Base-by-base conservation (phyloP, 2,797 vertebrate species). In the Platalea minor region DNA sequence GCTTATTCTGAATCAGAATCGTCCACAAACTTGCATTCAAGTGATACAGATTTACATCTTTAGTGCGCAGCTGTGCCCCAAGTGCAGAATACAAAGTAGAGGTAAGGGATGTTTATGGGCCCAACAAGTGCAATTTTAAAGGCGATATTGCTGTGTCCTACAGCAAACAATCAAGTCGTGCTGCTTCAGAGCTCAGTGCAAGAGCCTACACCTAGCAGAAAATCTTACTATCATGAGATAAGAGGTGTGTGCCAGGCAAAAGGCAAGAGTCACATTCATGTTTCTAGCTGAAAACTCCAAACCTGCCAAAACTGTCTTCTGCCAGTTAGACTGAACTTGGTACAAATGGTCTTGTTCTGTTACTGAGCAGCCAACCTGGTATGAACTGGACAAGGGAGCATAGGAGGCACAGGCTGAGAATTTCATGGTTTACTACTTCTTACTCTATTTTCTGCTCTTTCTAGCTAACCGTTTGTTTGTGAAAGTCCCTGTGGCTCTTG, bases 41-140 rank as follows among this genome's bases (percentile, higher is more conserved):
- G 56, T 96, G 91, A 84, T 94, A 91, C 4, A 93, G 94, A 9
- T 85, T 93, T 61, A 82, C 92, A 43, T 86, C 96, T 39, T 92
- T 28, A 43, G 26, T 28, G 70, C 41, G 63, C 45, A 70, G 91
- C 88, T 28, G 69, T 54, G 26, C 45, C 91, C 72, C 48, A 9
- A 28, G 8, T 56, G 17, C 68, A 43, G 60, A 57, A 85, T 88
- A 25, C 83, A 94, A 72, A 37, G 95, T 19, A 91, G 46, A 74
- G 56, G 16, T 19, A 48, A 41, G 65, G 15, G 97, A 96, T 56
- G 82, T 92, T 45, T 53, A 97, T 53, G 96, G 85, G 48, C 16
- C 95, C 70, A 78, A 94, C 29, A 89, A 93, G 91, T 97, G 97
- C 91, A 79, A 91, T 92, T 89, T 98, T 60, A 91, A 96, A 97